Base-by-base conservation (phyloP, 2,113 vertebrate species). In the Coregonus clupeaformis region DNA sequence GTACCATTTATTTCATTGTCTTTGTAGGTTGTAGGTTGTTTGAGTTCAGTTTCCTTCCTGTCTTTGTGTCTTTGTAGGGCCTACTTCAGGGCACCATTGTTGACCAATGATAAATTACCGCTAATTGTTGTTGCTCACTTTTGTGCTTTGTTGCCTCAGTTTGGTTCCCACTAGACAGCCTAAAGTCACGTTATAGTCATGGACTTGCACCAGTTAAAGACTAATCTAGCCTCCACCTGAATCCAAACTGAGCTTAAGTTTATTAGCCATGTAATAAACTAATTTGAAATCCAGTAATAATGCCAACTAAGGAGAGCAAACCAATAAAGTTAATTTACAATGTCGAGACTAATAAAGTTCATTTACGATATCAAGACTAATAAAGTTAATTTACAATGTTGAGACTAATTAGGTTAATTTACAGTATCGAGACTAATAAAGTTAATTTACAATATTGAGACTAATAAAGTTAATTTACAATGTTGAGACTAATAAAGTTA, bases 1-100 rank as follows among this genome's bases (percentile, higher is more conserved):
- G 91, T 93, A 92, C 91, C 91, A 92, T 92, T 93, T 91, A 90
- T 93, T 93, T 89, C 84, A 84, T 82, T 63, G 76, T 76, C 55
- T 75, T 82, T 87, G 67, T 68, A 71, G 73, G 66, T 82, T 87
- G 67, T 68, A 71, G 73, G 66, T 32, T 32, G 6, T 24, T 65
- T 64, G 16, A 25, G 22, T n/a, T 24, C 16, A 9, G 20, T 63
- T 63, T 70, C 60, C 30, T 67, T 67, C 55, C 32, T 69, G 52
- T 36, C 62, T 71, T 42, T 42, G 36, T 42, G 9, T 42, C 36
- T 42, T 68, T 36, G 52, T 64, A 25, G 47, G 20, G 14, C 49
- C 16, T 52, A 22, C 13, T 76, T 25, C 24, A 30, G 47, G 55
- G 18, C 13, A 11, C 62, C 25, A 29, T 29, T 66, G 13, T 32